These are phyloP conservation scores for Lepisosteus oculatus DNA, from an alignment of 2,113 vertebrate species.

Conservation along the genomic window DNA sequence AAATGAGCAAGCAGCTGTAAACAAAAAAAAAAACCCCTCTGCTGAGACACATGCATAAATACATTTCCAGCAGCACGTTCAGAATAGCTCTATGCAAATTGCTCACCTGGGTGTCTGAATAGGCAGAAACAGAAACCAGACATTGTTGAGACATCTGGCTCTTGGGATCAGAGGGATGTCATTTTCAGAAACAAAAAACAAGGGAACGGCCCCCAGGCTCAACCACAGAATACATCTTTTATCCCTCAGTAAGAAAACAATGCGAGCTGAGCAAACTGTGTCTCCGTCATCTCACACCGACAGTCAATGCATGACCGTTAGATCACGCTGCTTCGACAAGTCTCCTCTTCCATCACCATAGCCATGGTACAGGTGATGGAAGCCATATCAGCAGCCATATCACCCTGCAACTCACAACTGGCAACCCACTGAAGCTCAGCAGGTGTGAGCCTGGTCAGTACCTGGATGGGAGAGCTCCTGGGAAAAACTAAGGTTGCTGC, in stretches of 20 bases:
- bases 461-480: no score
- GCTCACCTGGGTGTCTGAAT: conserved; percentile 20
- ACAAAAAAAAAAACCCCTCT: neutral
- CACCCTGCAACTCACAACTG: no score
- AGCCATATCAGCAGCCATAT: no score
- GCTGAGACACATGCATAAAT: conserved; percentile 6
- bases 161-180: conserved; percentile 2
- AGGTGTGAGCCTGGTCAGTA: no score
- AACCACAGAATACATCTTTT: neutral
- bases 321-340: neutral
- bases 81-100: conserved; percentile 18
- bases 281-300: neutral
- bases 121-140: conserved; percentile 3
- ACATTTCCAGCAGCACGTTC: conserved; percentile 3
- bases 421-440: no score
- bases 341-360: no score
- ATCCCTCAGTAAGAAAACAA: neutral
- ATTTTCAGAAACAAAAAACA: neutral
- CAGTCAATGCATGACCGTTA: neutral
- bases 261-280: neutral
- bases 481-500: no score
- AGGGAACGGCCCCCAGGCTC: neutral
- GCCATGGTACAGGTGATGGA: neutral
- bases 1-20: neutral
- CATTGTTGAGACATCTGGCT: conserved; percentile 6